These are phyloP conservation scores for Nomada fabriciana DNA, from an alignment of 2,888 invertebrate species.

Conservation along the genomic window DNA sequence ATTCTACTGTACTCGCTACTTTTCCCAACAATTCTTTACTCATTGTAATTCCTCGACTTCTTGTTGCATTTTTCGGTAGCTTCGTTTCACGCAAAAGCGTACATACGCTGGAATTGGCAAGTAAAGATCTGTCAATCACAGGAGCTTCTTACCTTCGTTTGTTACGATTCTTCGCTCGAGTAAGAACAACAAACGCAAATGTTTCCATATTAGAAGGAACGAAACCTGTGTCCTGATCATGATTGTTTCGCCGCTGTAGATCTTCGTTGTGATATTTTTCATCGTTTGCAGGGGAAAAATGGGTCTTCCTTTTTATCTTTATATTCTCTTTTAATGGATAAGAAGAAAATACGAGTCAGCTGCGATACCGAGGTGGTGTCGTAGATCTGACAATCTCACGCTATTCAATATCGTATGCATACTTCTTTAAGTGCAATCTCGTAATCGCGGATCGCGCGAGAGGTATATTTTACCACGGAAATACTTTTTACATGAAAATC, in stretches of 20 bases:
- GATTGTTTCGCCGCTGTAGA: too few species aligned
- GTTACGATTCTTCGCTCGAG: slow-evolving; percentile 4
- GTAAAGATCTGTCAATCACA: slow-evolving; percentile 46
- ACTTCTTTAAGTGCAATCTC: neutral
- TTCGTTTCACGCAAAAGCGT: neutral
- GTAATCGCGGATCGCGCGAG: neutral
- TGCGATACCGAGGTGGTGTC: slow-evolving; percentile 18
- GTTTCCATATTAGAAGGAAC: neutral
- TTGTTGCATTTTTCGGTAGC: neutral
- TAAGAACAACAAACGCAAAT: neutral
- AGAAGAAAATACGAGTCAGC: slow-evolving; percentile 36
- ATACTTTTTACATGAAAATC: neutral
- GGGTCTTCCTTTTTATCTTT: slow-evolving; percentile 22
- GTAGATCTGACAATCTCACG: slow-evolving; percentile 39
- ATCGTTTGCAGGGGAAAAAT: slow-evolving; percentile 17
- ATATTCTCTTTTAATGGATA: slow-evolving; percentile 20
- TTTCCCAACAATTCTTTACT: neutral
- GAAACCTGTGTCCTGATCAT: too few species aligned
- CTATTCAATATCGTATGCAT: slow-evolving; percentile 14
- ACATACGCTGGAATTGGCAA: slow-evolving; percentile 24
- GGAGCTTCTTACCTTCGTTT: neutral
- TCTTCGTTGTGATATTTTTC: neutral
- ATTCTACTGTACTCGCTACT: neutral
- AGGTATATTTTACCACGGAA: neutral
- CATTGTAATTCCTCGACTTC: neutral